Percentiles rank a stretch among this genome's conserved stretches.
These are phyloP conservation scores for Drosophila subsilvestris DNA, from an alignment of 2,888 invertebrate genomes.

Conservation along the genomic window DNA sequence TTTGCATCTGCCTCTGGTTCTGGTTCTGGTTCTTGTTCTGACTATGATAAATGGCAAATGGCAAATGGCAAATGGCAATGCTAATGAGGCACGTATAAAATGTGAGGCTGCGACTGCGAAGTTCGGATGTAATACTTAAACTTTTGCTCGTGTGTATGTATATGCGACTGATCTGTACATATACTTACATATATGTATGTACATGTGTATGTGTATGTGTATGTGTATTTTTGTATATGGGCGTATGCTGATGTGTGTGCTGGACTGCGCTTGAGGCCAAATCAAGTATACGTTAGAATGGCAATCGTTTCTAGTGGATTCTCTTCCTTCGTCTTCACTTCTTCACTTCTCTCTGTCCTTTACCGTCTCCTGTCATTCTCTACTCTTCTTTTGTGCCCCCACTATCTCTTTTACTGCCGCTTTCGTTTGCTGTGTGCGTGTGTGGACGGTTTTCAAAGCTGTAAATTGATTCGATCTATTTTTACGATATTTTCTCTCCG, in stretches of 20 bases:
- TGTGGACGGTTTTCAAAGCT: slow-evolving; percentile 79
- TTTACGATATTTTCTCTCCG: slow-evolving; percentile 44
- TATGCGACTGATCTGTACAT: slow-evolving; percentile 15
- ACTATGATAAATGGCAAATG: background rate
- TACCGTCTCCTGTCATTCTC: slow-evolving; percentile 25
- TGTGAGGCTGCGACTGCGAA: slow-evolving; percentile 1
- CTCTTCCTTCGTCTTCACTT: background rate
- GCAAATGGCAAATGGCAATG: background rate
- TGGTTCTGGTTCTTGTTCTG: slow-evolving; percentile 8
- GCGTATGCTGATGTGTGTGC: slow-evolving; percentile 7
- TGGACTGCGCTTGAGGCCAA: slow-evolving; percentile 58
- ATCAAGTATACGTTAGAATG: slow-evolving; percentile 68
- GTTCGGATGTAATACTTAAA: slow-evolving; percentile 10
- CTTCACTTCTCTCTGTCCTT: slow-evolving; percentile 26
- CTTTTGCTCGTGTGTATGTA: slow-evolving; percentile 10
- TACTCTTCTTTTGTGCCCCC: no score
- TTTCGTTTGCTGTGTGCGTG: slow-evolving; percentile 75
- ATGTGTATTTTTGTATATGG: background rate
- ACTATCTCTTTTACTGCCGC: slow-evolving; percentile 28
- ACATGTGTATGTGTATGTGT: background rate
- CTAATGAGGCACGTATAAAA: slow-evolving; percentile 19
- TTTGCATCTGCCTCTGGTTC: slow-evolving; percentile 4
- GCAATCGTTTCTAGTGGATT: slow-evolving; percentile 36
- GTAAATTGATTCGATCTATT: slow-evolving; percentile 75
- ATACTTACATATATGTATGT: background rate